Evolutionary conservation across 2,113 vertebrate genomes (phyloP), one percentile per base, ranked within the genome.

Genomic region (Peromyscus leucopus): DNA sequence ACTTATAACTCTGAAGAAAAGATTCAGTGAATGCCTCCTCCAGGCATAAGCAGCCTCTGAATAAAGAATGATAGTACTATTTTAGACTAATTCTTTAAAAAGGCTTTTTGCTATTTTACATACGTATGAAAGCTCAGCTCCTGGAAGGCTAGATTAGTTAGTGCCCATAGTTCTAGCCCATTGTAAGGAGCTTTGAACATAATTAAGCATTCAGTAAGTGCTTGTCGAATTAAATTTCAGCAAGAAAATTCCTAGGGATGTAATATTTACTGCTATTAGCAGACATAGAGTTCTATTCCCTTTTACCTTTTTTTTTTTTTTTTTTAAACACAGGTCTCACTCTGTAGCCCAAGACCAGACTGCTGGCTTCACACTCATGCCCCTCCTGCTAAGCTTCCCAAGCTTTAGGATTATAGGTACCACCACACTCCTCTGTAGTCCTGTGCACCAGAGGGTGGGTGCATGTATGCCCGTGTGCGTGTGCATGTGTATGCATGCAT

Each of bases 61-160:
- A 90, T 48, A 61, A 93, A 95, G 21, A 94, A 97, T 84, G 78
- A 69, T 33, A 24, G 3, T 17, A 57, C 79, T 83, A 83, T 89
- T 83, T 80, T 17, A 88, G 92, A 95, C 28, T 80, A 65, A 79
- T 71, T 87, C 67, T 69, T 93, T 94, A 17, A 92, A 95, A 96
- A 93, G 15, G 42, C 65, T 93, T 57, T 57, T 86, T 82, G 72
- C 42, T 94, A 33, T 72, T 93, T 89, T 89, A 26, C 8, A 71
- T 17, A 42, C 22, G 51, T 42, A 67, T 21, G 86, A 94, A 78
- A 78, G 24, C 24, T 82, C 91, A 78, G 24, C 16, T 97, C 39
- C 89, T 94, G 75, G 13, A 89, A 90, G 46, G 2, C 71, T 63
- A 95, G 13, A 94, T 84, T 67, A 90, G 67, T 9, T 55, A 55